phyloP scores from a whole-genome alignment of 2,113 vertebrate species.

The Ailuropoda melanoleuca region DNA sequence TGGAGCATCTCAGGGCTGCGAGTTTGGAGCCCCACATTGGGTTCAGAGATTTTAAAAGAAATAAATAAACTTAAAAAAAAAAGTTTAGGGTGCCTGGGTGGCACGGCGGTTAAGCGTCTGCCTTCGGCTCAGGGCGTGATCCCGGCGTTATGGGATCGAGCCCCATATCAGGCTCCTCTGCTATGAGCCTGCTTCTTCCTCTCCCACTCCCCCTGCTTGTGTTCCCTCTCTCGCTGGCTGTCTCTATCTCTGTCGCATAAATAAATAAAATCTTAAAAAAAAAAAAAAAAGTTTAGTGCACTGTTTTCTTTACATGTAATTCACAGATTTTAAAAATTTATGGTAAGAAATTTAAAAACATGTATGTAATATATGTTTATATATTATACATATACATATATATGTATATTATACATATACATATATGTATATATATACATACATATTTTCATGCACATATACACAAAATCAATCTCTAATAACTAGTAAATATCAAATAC shows the following conservation, averaged over 20 bases:
- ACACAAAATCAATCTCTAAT: background rate
- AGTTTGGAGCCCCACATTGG: background rate
- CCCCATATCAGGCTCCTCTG: too few species aligned
- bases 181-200: too few species aligned
- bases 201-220: too few species aligned
- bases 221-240: too few species aligned
- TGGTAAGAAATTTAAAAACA: background rate
- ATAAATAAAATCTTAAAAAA: background rate
- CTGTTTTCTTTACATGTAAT: conserved; percentile 9
- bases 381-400: background rate
- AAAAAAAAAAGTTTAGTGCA: background rate
- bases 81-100: too few species aligned
- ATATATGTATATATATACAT: background rate
- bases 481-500: conserved; percentile 12
- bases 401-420: too few species aligned
- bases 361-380: background rate
- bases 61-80: background rate
- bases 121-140: too few species aligned
- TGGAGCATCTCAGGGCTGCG: background rate
- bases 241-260: too few species aligned
- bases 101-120: too few species aligned
- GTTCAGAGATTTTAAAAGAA: background rate
- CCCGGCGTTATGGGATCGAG: too few species aligned
- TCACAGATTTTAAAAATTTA: conserved; percentile 44
- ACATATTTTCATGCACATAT: background rate